phyloP scores from a whole-genome alignment of 2,888 invertebrate species.

The Harpalus rubripes region DNA sequence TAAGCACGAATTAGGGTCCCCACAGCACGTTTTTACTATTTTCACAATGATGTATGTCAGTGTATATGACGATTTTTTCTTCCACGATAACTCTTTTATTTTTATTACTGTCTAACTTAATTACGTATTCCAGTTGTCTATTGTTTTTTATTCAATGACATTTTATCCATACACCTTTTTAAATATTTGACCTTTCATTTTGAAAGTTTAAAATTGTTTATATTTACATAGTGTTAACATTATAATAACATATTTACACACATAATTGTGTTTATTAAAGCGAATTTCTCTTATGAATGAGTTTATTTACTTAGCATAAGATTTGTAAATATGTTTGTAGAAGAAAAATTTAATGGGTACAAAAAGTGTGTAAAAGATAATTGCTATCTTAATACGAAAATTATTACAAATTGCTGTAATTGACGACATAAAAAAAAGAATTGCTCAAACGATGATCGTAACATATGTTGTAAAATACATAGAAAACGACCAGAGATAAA shows the following conservation, averaged over 20 bases:
- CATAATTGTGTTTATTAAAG: constrained; percentile 9
- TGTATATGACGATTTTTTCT: too few species aligned
- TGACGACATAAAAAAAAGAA: background rate
- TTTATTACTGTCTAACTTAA: too few species aligned
- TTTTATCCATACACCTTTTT: too few species aligned
- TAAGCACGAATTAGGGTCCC: too few species aligned
- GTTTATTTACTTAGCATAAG: constrained; percentile 7
- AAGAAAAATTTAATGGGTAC: constrained; percentile 4
- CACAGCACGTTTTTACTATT: too few species aligned
- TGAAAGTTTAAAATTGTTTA: too few species aligned
- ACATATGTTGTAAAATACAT: background rate
- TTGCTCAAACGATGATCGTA: background rate
- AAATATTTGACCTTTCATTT: too few species aligned
- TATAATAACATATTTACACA: background rate
- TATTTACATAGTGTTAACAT: background rate
- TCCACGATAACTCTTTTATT: too few species aligned
- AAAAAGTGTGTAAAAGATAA: constrained; percentile 18
- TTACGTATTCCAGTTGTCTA: too few species aligned
- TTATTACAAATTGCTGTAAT: constrained; percentile 34
- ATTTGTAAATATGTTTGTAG: constrained; percentile 16
- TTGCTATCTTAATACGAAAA: constrained; percentile 34
- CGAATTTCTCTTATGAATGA: background rate
- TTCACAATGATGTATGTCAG: too few species aligned
- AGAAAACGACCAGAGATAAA: background rate
- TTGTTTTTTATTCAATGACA: too few species aligned